Conservation (phyloP, 2,888 invertebrate species). For the Eledona agricola region DNA sequence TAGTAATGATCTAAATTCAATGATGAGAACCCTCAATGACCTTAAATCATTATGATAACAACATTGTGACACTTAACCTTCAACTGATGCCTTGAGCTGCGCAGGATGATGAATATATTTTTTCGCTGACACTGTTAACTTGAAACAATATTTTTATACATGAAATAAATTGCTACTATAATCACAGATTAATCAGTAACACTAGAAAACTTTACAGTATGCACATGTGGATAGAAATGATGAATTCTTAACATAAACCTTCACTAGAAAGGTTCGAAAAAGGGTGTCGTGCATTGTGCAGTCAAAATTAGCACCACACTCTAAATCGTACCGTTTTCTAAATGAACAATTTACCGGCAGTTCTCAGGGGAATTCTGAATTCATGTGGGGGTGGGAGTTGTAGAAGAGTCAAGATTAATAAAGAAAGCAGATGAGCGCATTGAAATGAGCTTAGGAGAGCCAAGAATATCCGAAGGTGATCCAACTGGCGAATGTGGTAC, state of each 20-base stretch:
- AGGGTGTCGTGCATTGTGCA: slow-evolving; percentile 10
- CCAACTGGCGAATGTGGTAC: slow-evolving; percentile 48
- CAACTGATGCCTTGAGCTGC: too few relatives aligned
- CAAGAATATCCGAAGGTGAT: slow-evolving; percentile 46
- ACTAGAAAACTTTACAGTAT: slow-evolving; percentile 39
- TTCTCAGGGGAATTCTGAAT: slow-evolving; percentile 24
- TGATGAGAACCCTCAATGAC: too few relatives aligned
- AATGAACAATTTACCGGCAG: slow-evolving; percentile 5
- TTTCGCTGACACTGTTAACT: too few relatives aligned
- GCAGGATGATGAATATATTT: too few relatives aligned
- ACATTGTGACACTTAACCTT: too few relatives aligned
- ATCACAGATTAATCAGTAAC: slow-evolving; percentile 51
- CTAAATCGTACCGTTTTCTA: slow-evolving; percentile 25
- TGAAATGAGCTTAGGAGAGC: slow-evolving; percentile 51
- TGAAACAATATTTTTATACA: too few relatives aligned
- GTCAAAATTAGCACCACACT: slow-evolving; percentile 9
- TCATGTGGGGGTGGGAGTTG: slow-evolving; percentile 55
- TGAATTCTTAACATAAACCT: too few relatives aligned
- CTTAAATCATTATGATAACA: too few relatives aligned
- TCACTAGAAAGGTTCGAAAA: slow-evolving; percentile 3
- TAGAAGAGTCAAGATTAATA: slow-evolving; percentile 55
- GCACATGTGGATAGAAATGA: too few relatives aligned
- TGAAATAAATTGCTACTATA: slow-evolving; percentile 47
- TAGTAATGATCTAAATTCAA: too few relatives aligned
- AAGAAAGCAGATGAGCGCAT: slow-evolving; percentile 54